Percentiles rank a stretch among this genome's conserved stretches.
Conservation (phyloP, 2,113 vertebrate genomes). For the Turdus rufiventris region DNA sequence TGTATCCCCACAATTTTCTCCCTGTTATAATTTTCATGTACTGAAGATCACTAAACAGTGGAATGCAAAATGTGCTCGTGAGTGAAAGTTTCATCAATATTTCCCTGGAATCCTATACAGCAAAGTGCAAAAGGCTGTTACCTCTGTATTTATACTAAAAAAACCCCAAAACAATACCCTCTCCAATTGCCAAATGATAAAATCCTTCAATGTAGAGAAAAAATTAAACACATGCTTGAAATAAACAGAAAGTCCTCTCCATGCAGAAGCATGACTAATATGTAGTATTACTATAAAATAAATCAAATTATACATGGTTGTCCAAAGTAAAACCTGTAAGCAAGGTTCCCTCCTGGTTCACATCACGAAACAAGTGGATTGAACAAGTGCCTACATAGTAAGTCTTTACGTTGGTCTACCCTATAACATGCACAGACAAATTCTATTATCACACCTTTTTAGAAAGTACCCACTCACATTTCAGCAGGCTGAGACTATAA, state of each 20-base stretch:
- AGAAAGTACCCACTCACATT: not conserved
- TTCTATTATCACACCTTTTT: not conserved
- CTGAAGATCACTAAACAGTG: not conserved
- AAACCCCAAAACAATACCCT: accelerated
- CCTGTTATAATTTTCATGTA: not conserved
- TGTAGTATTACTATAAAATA: not conserved
- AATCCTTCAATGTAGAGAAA: not conserved
- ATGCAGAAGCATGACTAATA: not conserved
- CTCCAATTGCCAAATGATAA: not conserved
- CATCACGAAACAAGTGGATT: not conserved
- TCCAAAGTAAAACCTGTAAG: not conserved
- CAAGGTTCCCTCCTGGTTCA: not conserved
- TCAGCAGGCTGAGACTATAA: not conserved
- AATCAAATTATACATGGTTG: not conserved
- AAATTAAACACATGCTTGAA: not conserved
- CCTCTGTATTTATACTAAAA: not conserved
- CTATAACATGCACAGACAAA: not conserved
- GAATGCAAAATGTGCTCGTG: not conserved
- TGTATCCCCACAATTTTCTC: not conserved
- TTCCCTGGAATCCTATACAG: not conserved
- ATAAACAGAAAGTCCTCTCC: not conserved
- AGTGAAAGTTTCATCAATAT: not conserved
- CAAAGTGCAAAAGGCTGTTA: not conserved
- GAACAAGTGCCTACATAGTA: not conserved
- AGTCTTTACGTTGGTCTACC: not conserved